Percentiles rank a stretch among this genome's conserved stretches.
Conservation (phyloP, 2,113 vertebrate species). For the Anas platyrhynchos region DNA sequence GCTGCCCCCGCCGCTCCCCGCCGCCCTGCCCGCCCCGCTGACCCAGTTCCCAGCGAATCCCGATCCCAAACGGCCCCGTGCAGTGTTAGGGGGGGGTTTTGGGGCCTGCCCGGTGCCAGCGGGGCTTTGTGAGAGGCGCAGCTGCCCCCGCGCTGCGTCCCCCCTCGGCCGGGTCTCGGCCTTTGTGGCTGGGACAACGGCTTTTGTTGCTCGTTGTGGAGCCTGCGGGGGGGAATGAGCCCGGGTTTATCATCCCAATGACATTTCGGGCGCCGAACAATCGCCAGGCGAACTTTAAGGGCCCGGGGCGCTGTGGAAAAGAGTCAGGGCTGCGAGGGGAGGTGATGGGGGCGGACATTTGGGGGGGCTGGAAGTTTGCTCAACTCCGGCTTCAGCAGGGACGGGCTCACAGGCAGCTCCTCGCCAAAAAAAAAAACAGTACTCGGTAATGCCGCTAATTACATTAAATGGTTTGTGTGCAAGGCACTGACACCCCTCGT, state of each 20-base stretch:
- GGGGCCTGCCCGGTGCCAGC: too few species aligned
- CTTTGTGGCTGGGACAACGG: background rate
- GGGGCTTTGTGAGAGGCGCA: background rate
- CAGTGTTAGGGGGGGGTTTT: background rate
- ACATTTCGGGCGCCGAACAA: background rate
- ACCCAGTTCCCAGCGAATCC: background rate
- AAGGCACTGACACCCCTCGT: accelerated
- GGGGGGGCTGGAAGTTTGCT: background rate
- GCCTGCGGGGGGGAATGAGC: background rate
- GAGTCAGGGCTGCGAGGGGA: background rate
- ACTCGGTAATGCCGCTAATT: accelerated
- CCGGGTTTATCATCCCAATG: background rate
- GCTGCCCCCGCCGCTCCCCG: too few species aligned
- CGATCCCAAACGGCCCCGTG: accelerated
- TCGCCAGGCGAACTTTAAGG: background rate
- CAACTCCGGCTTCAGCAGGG: background rate
- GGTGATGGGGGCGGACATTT: background rate
- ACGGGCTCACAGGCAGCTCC: background rate
- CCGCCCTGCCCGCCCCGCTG: background rate
- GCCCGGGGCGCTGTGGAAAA: background rate
- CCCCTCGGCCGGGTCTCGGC: background rate
- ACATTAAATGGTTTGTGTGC: background rate
- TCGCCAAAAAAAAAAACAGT: too few species aligned
- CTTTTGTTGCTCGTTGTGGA: background rate
- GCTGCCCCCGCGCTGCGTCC: background rate